Evolutionary conservation across 1,140 invertebrate genomes (phyloP).

Genomic region (Steinernema feltiae): DNA sequence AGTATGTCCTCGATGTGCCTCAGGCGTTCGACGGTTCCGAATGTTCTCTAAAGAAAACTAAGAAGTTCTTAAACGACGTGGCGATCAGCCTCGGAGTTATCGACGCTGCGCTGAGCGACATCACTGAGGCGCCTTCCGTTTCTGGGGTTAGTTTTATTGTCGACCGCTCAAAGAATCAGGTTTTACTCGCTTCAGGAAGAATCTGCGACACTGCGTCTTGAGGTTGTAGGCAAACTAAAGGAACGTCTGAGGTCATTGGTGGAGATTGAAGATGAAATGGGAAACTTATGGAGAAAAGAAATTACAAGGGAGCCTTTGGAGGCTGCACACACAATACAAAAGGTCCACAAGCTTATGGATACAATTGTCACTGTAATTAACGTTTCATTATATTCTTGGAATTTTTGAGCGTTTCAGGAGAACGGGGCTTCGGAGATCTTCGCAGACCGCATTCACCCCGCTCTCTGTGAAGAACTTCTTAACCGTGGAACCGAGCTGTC

Average conservation of each 20-base stretch:
- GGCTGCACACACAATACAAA: background rate
- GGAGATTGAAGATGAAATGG: background rate
- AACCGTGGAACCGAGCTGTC: background rate
- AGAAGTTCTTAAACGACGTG: background rate
- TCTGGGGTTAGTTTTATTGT: background rate
- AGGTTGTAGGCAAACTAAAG: background rate
- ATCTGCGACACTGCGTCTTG: background rate
- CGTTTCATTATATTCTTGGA: background rate
- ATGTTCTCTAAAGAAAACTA: background rate
- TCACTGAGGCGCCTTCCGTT: background rate
- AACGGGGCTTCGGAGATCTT: background rate
- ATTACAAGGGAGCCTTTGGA: background rate
- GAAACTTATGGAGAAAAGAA: background rate
- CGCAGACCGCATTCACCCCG: background rate
- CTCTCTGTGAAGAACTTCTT: background rate
- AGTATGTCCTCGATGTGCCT: background rate
- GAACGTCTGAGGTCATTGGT: background rate
- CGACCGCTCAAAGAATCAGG: background rate
- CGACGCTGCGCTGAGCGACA: background rate
- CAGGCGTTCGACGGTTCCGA: background rate
- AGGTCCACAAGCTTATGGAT: background rate
- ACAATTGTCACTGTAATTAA: background rate
- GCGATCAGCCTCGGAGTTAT: background rate
- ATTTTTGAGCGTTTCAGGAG: background rate
- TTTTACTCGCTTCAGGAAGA: background rate